phyloP scores from a whole-genome alignment of 2,888 invertebrate genomes.

The Linyphia triangularis region DNA sequence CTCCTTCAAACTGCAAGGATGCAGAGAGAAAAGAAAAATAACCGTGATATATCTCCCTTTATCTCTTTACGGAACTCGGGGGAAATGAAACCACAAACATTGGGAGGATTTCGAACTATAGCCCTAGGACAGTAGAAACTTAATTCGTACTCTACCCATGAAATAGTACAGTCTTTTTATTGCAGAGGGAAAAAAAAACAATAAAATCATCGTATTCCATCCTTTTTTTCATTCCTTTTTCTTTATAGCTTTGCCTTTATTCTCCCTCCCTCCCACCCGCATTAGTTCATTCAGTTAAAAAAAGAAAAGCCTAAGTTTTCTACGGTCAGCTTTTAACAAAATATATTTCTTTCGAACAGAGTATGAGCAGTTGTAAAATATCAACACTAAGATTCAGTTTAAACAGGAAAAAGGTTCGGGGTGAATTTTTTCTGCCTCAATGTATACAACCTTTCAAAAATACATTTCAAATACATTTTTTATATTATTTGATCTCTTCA shows the following conservation, averaged over 20 bases:
- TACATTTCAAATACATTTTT: too few relatives aligned
- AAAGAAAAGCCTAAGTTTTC: neutral
- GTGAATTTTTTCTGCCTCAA: too few relatives aligned
- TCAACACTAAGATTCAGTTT: neutral
- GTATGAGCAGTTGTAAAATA: neutral
- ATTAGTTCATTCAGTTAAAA: neutral
- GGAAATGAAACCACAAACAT: slow-evolving; percentile 40
- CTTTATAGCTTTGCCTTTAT: neutral
- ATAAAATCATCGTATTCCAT: neutral
- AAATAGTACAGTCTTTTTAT: slow-evolving; percentile 7
- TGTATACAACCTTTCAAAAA: too few relatives aligned
- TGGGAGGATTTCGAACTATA: slow-evolving; percentile 10
- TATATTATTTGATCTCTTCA: too few relatives aligned
- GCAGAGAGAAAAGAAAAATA: neutral
- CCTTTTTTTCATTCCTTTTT: neutral
- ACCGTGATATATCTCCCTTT: slow-evolving; percentile 24
- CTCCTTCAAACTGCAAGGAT: neutral
- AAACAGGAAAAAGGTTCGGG: neutral
- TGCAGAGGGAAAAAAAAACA: slow-evolving; percentile 6
- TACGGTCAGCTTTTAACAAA: neutral
- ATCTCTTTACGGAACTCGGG: slow-evolving; percentile 30
- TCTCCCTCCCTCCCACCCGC: too few relatives aligned
- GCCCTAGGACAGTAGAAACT: slow-evolving; percentile 29
- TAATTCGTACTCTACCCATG: slow-evolving; percentile 30
- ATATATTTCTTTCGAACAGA: neutral